Percentiles rank a stretch among this genome's conserved stretches.
Conservation (phyloP, 2,888 invertebrate species). For the Beris chalybata region DNA sequence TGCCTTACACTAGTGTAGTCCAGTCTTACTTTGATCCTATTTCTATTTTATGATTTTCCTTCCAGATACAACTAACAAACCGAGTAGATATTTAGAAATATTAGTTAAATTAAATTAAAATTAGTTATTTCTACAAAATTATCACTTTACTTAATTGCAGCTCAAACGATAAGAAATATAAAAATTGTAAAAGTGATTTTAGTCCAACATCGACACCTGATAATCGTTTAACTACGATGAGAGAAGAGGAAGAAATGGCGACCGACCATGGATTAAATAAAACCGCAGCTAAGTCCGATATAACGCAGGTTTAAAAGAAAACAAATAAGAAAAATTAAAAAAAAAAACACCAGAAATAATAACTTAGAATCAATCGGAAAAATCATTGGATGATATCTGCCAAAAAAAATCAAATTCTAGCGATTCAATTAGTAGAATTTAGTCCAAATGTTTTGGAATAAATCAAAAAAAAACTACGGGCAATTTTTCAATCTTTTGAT, state of each 20-base stretch:
- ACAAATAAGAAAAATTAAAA: constrained; percentile 7
- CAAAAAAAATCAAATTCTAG: not conserved
- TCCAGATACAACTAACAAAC: too few species aligned
- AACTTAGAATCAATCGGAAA: constrained; percentile 22
- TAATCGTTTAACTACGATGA: constrained; percentile 79
- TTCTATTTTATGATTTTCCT: too few species aligned
- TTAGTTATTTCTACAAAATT: constrained; percentile 55
- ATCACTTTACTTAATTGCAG: constrained; percentile 65
- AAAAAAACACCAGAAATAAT: constrained; percentile 3
- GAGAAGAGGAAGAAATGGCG: constrained; percentile 75
- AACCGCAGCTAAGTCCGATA: constrained; percentile 29
- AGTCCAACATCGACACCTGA: constrained; percentile 53
- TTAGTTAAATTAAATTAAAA: too few species aligned
- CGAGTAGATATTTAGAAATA: too few species aligned
- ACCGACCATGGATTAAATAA: constrained; percentile 27
- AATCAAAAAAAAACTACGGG: too few species aligned
- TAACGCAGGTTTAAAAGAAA: constrained; percentile 37
- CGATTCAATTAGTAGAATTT: not conserved
- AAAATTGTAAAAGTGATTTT: constrained; percentile 53
- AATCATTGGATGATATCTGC: constrained; percentile 28
- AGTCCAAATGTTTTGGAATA: too few species aligned
- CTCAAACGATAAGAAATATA: constrained; percentile 35
- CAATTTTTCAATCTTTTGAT: too few species aligned
- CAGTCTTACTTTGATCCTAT: too few species aligned
- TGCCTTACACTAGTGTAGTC: too few species aligned